These are phyloP conservation scores for Bubalus kerabau DNA, from an alignment of 2,113 vertebrate genomes.

Conservation along the genomic window DNA sequence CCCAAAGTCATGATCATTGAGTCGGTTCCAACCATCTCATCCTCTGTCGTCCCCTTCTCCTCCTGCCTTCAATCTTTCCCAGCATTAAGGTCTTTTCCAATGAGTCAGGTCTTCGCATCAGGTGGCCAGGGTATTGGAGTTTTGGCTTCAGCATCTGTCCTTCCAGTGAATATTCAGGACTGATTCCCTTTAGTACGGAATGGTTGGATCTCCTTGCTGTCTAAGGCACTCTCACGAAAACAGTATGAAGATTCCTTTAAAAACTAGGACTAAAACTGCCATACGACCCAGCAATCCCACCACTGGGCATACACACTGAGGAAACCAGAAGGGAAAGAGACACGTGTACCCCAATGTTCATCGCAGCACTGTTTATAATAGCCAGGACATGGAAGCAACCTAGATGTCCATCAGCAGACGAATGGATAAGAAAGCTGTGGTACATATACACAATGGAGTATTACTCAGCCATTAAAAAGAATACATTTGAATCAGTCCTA, in stretches of 20 bases:
- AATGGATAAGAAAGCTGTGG: neutral
- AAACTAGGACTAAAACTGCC: neutral
- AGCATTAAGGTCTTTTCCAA: neutral
- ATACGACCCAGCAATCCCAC: neutral
- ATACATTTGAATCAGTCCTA: fast-evolving
- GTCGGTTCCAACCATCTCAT: neutral
- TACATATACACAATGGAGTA: fast-evolving
- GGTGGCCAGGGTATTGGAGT: fast-evolving
- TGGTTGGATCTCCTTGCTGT: neutral
- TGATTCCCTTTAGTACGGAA: neutral
- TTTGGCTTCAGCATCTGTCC: neutral
- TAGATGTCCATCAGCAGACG: fast-evolving
- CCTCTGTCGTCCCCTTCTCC: neutral
- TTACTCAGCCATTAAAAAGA: neutral
- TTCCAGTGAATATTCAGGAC: neutral
- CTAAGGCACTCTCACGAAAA: neutral
- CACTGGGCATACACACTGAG: fast-evolving
- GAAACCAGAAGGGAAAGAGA: neutral
- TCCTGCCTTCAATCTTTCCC: fast-evolving
- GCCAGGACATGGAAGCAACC: neutral
- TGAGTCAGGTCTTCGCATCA: neutral
- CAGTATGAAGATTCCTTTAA: neutral
- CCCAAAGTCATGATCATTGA: fast-evolving
- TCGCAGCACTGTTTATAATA: fast-evolving
- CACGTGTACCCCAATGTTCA: neutral